phyloP scores from a whole-genome alignment of 2,113 vertebrate genomes.

The Gymnarchus niloticus region DNA sequence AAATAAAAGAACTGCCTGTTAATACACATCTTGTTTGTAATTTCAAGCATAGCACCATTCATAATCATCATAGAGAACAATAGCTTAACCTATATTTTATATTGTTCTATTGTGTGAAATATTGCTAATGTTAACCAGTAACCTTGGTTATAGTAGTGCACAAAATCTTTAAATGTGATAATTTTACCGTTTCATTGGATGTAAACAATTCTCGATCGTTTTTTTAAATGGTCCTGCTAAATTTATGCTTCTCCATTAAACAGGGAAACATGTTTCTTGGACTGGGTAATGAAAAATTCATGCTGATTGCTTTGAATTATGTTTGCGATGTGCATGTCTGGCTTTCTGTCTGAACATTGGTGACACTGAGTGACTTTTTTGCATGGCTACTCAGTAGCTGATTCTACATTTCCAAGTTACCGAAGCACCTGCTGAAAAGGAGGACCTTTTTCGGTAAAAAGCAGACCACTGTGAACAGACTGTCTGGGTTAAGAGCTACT shows the following conservation, averaged over 20 bases:
- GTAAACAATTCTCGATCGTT: background rate
- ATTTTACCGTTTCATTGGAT: background rate
- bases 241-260: background rate
- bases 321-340: background rate
- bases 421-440: background rate
- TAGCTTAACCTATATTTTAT: background rate
- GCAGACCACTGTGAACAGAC: background rate
- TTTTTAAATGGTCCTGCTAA: background rate
- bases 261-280: conserved; percentile 27
- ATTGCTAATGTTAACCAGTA: background rate
- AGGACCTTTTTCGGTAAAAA: background rate
- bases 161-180: background rate
- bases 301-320: conserved; percentile 33
- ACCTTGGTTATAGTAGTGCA: background rate
- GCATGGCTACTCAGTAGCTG: no score
- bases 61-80: background rate
- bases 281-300: conserved; percentile 43
- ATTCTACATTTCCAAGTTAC: background rate
- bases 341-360: background rate
- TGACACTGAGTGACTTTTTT: background rate
- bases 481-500: no score
- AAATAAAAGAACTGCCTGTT: background rate
- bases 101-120: background rate
- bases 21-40: background rate
- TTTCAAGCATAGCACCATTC: background rate